Evolutionary conservation across 2,113 vertebrate species (phyloP), one percentile per base, ranked within the genome.

Genomic region (Protomyctophum bolini): DNA sequence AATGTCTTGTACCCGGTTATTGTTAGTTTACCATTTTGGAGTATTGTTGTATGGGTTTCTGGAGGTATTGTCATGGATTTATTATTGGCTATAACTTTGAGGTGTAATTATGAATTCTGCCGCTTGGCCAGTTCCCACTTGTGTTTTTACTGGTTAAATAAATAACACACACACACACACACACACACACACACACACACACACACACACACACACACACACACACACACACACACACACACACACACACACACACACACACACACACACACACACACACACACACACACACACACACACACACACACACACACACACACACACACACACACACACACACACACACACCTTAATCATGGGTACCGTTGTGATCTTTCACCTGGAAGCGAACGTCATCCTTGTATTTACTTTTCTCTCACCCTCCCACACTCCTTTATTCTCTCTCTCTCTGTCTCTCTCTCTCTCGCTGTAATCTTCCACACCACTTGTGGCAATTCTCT

Each of bases 381-480:
- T 45, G n/a, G 9, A n/a, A 29, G 21, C 14, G 12, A 58, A 0
- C 6, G 21, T 74, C 75, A 83, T 54, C 8, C 28, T 33, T 68
- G 15, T 56, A 33, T 50, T 9, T 52, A 50, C 47, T 45, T 28
- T 57, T 50, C 10, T n/a, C 3, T 59, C 48, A 54, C 21, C 7
- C 41, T 80, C 63, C 57, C 58, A 80, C 75, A 69, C 61, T 28
- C 10, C 14, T 54, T 54, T 12, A 77, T 78, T 33, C 41, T 52
- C n/a, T 69, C 58, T 77, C 72, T 66, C 11, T 49, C 69, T 70
- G 2, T 55, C 7, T 28, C n/a, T 66, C 33, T 76, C 67, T 59
- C 7, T 6, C 6, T 64, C 61, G 55, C 75, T 48, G 59, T 76
- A 75, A 83, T 86, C 77, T 82, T 82, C 88, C 86, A 82, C 81